These are phyloP conservation scores for Morelia viridis DNA, from an alignment of 2,797 vertebrate genomes.

Conservation along the genomic window DNA sequence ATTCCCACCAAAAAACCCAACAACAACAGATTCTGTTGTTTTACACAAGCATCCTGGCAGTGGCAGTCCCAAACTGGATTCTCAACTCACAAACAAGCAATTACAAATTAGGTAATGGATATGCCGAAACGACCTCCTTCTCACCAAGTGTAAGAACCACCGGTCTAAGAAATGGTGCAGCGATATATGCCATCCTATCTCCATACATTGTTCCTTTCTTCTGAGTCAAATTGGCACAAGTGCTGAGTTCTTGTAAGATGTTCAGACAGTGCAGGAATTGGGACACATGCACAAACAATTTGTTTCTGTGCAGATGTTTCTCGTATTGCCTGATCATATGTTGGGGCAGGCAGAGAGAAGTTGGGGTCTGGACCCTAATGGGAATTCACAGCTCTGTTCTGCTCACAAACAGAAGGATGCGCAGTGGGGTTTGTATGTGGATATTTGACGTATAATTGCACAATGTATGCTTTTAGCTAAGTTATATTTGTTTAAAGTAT, in stretches of 20 bases:
- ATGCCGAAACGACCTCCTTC: neutral
- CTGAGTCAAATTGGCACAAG: neutral
- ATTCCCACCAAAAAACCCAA: no score
- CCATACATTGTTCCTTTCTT: neutral
- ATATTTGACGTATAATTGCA: neutral
- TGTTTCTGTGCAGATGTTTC: neutral
- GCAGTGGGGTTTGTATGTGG: no score
- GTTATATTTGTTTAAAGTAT: slow-evolving; percentile 37
- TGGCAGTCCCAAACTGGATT: neutral
- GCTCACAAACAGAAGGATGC: neutral
- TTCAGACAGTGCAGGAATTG: neutral
- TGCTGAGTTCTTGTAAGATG: neutral
- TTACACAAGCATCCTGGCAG: neutral
- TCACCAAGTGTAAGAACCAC: neutral
- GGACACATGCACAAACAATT: neutral
- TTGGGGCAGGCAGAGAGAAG: neutral
- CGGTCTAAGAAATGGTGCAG: neutral
- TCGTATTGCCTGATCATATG: neutral
- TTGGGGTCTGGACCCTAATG: neutral
- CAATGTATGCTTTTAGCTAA: slow-evolving; percentile 26
- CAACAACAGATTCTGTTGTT: no score
- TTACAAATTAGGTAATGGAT: neutral
- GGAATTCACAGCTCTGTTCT: neutral
- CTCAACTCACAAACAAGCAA: no score
- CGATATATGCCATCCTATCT: neutral